These are phyloP conservation scores for Hydrozoanthus tunicans DNA, from an alignment of 64 coral and sea anemone genomes.

Conservation along the genomic window DNA sequence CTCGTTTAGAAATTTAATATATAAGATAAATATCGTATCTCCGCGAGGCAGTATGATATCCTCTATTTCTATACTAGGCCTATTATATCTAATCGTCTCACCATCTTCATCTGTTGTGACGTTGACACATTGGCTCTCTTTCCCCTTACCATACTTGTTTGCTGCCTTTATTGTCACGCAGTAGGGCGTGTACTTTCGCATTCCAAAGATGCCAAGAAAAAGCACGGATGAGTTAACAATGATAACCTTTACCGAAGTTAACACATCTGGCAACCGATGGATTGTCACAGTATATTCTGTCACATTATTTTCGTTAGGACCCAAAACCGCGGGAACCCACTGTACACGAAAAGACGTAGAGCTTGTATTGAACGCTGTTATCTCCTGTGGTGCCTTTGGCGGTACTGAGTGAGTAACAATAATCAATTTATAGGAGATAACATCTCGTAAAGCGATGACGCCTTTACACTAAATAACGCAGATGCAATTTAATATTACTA, in stretches of 20 bases:
- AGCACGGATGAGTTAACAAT: not conserved
- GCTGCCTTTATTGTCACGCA: not conserved
- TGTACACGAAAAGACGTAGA: not conserved
- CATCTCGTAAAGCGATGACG: no score
- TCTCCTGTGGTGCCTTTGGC: not conserved
- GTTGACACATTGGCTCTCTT: not conserved
- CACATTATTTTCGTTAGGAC: not conserved
- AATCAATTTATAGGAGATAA: no score
- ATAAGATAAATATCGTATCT: no score
- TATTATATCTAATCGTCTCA: not conserved
- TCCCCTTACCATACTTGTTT: not conserved
- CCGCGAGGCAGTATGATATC: no score
- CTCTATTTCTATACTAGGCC: no score
- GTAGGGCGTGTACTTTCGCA: not conserved
- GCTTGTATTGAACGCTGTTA: constrained; percentile 34
- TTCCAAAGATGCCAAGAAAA: not conserved
- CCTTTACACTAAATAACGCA: no score
- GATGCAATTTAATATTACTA: no score
- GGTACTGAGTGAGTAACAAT: not conserved
- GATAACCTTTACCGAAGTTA: not conserved
- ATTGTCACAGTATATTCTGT: constrained; percentile 3
- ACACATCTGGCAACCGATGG: not conserved
- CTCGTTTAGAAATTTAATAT: no score
- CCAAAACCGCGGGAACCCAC: not conserved
- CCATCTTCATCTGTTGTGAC: constrained; percentile 22